These are phyloP conservation scores for Drosophila fungiperda DNA, from an alignment of 2,888 invertebrate species.

Conservation along the genomic window DNA sequence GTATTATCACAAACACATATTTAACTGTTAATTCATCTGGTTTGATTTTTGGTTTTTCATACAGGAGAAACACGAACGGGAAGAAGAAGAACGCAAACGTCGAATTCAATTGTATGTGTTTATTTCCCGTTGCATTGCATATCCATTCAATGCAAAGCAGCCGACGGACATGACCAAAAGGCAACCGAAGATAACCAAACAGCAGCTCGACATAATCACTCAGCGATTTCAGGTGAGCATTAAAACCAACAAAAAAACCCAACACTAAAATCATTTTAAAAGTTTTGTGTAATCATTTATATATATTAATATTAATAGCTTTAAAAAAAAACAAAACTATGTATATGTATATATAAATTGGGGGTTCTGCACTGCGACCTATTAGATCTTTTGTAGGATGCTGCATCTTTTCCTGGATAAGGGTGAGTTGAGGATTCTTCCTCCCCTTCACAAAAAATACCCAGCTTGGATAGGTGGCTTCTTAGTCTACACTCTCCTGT, in stretches of 20 bases:
- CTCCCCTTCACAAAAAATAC: too few relatives aligned
- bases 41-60: neutral
- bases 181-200: constrained; percentile 97
- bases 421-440: too few relatives aligned
- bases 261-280: neutral
- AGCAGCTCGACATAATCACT: constrained; percentile 97
- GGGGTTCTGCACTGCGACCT: too few relatives aligned
- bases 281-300: neutral
- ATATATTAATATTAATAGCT: neutral
- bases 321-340: too few relatives aligned
- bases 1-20: neutral
- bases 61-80: constrained; percentile 96
- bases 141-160: constrained; percentile 99
- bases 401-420: too few relatives aligned
- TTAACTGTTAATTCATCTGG: neutral
- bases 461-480: too few relatives aligned
- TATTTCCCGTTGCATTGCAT: constrained; percentile 98
- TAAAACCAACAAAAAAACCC: neutral
- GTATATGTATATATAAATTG: too few relatives aligned
- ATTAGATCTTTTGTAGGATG: too few relatives aligned
- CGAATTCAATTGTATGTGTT: constrained; percentile 99
- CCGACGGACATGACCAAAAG: constrained; percentile 98
- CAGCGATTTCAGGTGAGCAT: constrained; percentile 94
- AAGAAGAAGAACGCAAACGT: constrained; percentile 98
- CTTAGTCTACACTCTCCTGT: too few relatives aligned